Conservation (phyloP, 30 jellyfish, hydroid and myxozoan species). For the Aurelia sp. region DNA sequence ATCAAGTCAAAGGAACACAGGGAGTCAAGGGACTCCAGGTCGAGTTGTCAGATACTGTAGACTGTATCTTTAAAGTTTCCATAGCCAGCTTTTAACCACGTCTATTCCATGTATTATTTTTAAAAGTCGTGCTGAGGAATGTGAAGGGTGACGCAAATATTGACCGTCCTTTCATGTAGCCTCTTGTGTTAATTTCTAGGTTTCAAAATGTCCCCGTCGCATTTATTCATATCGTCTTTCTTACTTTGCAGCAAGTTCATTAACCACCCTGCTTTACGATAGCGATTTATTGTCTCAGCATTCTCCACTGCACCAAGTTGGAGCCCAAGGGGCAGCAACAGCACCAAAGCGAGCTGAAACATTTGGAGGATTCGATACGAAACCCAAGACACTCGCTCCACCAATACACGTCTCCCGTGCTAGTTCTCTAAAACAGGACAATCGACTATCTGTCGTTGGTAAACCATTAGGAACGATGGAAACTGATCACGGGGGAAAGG, state of each 20-base stretch:
- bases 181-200: too few species aligned
- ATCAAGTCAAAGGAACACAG: too few species aligned
- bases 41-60: too few species aligned
- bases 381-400: constrained; percentile 52
- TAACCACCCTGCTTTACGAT: constrained; percentile 51
- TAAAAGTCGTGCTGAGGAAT: too few species aligned
- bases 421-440: constrained; percentile 53
- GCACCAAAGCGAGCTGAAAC: constrained; percentile 84
- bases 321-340: constrained; percentile 44
- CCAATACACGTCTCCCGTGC: constrained; percentile 71
- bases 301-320: constrained; percentile 21
- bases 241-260: constrained; percentile 65
- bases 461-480: constrained; percentile 33
- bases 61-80: too few species aligned
- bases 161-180: too few species aligned
- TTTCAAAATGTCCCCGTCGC: too few species aligned
- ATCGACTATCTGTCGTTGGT: constrained; percentile 36
- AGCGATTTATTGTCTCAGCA: constrained; percentile 25
- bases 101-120: too few species aligned
- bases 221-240: too few species aligned
- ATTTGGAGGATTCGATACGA: constrained; percentile 76
- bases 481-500: constrained; percentile 29
- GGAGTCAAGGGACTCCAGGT: too few species aligned
- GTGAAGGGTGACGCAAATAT: too few species aligned
- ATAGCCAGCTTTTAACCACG: too few species aligned